phyloP scores from a whole-genome alignment of 2,797 vertebrate species.

The Nannoperca obscura region DNA sequence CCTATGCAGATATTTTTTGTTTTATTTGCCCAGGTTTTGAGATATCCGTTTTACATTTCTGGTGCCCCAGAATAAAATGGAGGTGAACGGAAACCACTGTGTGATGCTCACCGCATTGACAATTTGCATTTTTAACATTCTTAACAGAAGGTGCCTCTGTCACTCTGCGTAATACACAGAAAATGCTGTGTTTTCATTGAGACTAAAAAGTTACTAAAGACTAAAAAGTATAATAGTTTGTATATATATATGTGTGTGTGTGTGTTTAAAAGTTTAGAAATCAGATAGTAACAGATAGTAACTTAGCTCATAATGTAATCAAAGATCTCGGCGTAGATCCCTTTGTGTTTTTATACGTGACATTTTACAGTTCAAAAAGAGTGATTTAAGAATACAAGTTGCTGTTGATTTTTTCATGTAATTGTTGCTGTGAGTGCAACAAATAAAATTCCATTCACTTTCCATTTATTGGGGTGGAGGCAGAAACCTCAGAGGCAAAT shows the following conservation, averaged over 20 bases:
- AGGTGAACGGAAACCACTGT: background rate
- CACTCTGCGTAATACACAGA: background rate
- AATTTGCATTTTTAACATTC: background rate
- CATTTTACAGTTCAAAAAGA: background rate
- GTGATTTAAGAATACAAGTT: background rate
- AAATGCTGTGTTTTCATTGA: background rate
- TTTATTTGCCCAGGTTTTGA: background rate
- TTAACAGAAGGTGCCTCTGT: background rate
- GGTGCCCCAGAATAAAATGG: background rate
- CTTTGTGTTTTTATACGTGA: background rate
- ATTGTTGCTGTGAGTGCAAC: background rate
- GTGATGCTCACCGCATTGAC: background rate
- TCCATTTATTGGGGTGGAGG: background rate
- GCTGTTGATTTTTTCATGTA: background rate
- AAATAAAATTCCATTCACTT: background rate
- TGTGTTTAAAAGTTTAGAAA: no score
- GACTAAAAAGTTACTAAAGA: no score
- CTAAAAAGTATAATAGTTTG: no score
- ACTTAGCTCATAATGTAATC: background rate
- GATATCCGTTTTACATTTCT: background rate
- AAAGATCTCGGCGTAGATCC: background rate
- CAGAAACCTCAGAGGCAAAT: background rate
- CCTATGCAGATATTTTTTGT: conserved; percentile 1
- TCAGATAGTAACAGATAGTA: no score
- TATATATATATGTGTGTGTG: no score